These are phyloP conservation scores for Ectemnius continuus DNA, from an alignment of 2,888 invertebrate genomes.

Conservation along the genomic window DNA sequence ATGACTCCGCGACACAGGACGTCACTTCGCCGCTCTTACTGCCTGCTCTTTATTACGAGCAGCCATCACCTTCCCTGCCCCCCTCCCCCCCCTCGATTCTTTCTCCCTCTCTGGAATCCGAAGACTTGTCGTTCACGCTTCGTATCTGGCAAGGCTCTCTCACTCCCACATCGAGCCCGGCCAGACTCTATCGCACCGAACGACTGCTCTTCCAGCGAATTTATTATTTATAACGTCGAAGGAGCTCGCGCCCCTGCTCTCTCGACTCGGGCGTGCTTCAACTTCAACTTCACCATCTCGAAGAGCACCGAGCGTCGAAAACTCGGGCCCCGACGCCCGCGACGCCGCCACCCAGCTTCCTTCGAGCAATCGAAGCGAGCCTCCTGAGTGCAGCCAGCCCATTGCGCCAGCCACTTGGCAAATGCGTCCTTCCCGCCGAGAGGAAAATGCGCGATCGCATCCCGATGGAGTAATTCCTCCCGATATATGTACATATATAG, in stretches of 20 bases:
- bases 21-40: constrained; percentile 72
- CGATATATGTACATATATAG: too few relatives aligned
- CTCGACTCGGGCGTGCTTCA: constrained; percentile 53
- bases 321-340: constrained; percentile 10
- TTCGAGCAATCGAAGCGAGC: background rate
- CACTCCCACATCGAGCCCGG: constrained; percentile 8
- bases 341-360: background rate
- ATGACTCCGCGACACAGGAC: constrained; percentile 75
- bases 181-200: constrained; percentile 13
- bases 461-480: too few relatives aligned
- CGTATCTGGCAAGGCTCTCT: background rate
- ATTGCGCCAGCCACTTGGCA: too few relatives aligned
- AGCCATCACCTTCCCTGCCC: constrained; percentile 4
- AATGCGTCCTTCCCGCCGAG: too few relatives aligned
- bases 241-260: constrained; percentile 57
- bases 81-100: background rate
- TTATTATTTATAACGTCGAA: constrained; percentile 75
- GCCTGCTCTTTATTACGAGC: constrained; percentile 69
- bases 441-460: too few relatives aligned
- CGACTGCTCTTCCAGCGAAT: constrained; percentile 60
- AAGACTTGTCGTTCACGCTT: constrained; percentile 4
- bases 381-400: constrained; percentile 2
- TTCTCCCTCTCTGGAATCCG: background rate
- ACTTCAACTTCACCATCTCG: constrained; percentile 31
- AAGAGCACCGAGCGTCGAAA: constrained; percentile 12